Base-by-base conservation (phyloP, 2,113 vertebrate genomes). In the Alligator mississippiensis region DNA sequence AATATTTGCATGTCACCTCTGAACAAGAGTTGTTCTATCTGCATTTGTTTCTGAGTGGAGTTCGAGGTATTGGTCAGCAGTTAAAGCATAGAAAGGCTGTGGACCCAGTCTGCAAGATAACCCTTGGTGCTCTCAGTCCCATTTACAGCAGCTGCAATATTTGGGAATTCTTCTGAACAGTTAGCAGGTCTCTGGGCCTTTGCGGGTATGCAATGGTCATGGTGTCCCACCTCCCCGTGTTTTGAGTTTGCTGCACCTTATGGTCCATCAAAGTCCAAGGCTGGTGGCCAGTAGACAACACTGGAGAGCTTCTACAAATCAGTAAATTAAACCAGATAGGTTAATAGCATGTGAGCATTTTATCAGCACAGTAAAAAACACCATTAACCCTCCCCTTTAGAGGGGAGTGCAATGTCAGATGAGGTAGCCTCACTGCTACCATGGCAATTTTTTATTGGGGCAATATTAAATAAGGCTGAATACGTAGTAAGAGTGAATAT, bases 381-480 rank as follows among this genome's bases (percentile, higher is more conserved):
- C 70, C 75, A 2, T 77, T 57, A 70, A 62, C 38, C 1, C 22
- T 85, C 55, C 13, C 30, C 68, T 85, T 70, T 88, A 87, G 93
- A 80, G 70, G 88, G 77, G 63, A 77, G 64, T 74, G 19, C 87
- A 0, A 0, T 82, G 62, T 25, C 89, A 59, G 21, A 22, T 81
- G 80, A 85, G 77, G 77, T 94, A 87, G 80, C 18, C 30, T 66
- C 92, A 0, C 25, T 90, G 68, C 84, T 88, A 66, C 54, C 64
- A 85, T 84, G 92, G 64, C 85, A 92, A 87, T 77, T 64, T 92
- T 91, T 95, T 91, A 96, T 96, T 94, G 47, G 78, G 47, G 22
- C 87, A 91, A 79, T 82, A 90, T 95, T 93, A 92, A 93, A 95
- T 93, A 93, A 94, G 61, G 66, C 57, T 93, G 94, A 62, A 93